Evolutionary conservation across 2,797 vertebrate genomes (phyloP).

Genomic region (Falco columbarius): DNA sequence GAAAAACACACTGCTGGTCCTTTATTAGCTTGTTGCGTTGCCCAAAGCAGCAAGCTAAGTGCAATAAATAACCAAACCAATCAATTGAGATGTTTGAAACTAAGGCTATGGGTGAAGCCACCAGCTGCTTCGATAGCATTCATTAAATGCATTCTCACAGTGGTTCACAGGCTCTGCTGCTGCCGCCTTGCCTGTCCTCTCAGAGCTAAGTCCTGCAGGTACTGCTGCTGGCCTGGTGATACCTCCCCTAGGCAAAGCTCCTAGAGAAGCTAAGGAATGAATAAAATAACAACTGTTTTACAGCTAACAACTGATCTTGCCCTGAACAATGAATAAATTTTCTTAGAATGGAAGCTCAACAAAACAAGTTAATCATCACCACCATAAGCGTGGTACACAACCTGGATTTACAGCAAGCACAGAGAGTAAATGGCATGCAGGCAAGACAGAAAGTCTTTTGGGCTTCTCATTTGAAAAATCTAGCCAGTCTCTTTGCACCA

Average conservation of each 20-base stretch:
- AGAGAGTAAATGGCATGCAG: neutral
- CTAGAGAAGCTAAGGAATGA: neutral
- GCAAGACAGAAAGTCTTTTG: neutral
- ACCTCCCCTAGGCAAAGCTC: neutral
- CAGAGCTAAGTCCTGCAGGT: neutral
- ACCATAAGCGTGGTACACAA: neutral
- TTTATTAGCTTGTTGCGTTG: slow-evolving; percentile 81
- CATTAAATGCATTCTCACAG: neutral
- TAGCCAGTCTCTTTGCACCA: neutral
- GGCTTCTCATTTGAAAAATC: neutral
- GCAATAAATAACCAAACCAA: slow-evolving; percentile 80
- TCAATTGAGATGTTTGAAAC: slow-evolving; percentile 78
- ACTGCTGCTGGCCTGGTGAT: neutral
- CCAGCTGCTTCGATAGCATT: neutral
- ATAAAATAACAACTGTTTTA: neutral
- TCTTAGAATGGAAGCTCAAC: neutral
- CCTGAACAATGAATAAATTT: neutral
- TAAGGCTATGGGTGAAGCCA: slow-evolving; percentile 44
- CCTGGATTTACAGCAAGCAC: accelerated
- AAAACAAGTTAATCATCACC: neutral
- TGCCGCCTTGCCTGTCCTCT: neutral
- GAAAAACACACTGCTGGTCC: slow-evolving; percentile 75
- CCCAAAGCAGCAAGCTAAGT: slow-evolving; percentile 63
- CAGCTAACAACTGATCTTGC: neutral
- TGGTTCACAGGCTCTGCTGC: neutral